Evolutionary conservation across 2,797 vertebrate genomes (phyloP).

Genomic region (Gallinago solitaria): DNA sequence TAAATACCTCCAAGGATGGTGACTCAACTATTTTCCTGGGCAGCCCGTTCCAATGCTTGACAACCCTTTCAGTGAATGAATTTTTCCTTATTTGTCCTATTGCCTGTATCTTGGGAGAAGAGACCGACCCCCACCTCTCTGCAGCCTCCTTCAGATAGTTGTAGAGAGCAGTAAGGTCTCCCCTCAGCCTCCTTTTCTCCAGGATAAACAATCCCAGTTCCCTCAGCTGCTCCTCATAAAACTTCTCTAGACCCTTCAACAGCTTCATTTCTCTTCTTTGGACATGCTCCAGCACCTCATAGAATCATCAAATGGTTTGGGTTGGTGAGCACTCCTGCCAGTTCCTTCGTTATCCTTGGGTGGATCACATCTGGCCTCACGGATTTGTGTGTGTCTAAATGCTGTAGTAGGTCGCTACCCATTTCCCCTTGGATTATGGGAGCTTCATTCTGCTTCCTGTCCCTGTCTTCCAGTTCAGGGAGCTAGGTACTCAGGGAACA

Average conservation of each 20-base stretch:
- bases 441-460: not conserved
- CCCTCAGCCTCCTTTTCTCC: not conserved
- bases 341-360: not conserved
- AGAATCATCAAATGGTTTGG: not conserved
- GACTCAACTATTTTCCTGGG: not conserved
- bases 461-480: not conserved
- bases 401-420: not conserved
- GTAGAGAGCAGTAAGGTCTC: not conserved
- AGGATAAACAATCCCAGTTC: not conserved
- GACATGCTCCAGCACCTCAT: not conserved
- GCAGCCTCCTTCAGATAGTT: not conserved
- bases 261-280: not conserved
- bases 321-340: not conserved
- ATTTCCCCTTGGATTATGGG: not conserved
- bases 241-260: not conserved
- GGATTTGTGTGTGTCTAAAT: not conserved
- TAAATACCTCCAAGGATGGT: not conserved
- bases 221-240: not conserved
- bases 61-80: not conserved
- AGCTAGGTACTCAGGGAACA: not conserved
- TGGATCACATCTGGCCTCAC: not conserved
- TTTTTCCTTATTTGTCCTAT: not conserved
- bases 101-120: not conserved
- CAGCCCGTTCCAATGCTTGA: not conserved
- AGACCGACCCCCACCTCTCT: not conserved